Percentiles rank a stretch among this genome's conserved stretches.
phyloP scores from a whole-genome alignment of 2,797 vertebrate genomes.

The Chrosomus eos region DNA sequence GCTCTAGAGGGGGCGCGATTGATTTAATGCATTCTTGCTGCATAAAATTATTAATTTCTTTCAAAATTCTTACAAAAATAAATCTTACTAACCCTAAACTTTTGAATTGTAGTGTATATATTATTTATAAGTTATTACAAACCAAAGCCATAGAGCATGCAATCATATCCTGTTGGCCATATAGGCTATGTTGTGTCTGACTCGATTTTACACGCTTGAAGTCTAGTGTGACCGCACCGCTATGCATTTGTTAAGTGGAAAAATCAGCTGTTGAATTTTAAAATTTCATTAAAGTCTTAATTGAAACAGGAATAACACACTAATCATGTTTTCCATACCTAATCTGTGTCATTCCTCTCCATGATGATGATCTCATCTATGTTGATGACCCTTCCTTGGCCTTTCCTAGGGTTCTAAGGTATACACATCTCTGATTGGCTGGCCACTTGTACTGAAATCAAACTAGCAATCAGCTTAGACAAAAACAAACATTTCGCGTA shows the following conservation, averaged over 20 bases:
- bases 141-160: neutral
- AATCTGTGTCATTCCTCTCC: neutral
- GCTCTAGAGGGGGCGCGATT: no score
- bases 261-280: slow-evolving; percentile 17
- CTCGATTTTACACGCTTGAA: neutral
- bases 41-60: neutral
- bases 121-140: neutral
- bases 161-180: neutral
- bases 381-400: slow-evolving; percentile 12
- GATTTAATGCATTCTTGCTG: neutral
- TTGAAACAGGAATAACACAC: slow-evolving; percentile 34
- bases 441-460: slow-evolving; percentile 30
- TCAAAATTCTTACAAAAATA: neutral
- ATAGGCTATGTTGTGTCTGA: neutral
- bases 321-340: slow-evolving; percentile 21
- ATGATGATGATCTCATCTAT: slow-evolving; percentile 23
- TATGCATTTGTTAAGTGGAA: neutral
- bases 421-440: slow-evolving; percentile 42
- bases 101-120: neutral
- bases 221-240: neutral
- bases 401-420: neutral
- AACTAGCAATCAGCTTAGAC: slow-evolving; percentile 48
- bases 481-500: slow-evolving; percentile 37
- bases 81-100: neutral
- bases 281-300: slow-evolving; percentile 32